Evolutionary conservation across 1,140 invertebrate species (phyloP).

Genomic region (Papilio polytes): DNA sequence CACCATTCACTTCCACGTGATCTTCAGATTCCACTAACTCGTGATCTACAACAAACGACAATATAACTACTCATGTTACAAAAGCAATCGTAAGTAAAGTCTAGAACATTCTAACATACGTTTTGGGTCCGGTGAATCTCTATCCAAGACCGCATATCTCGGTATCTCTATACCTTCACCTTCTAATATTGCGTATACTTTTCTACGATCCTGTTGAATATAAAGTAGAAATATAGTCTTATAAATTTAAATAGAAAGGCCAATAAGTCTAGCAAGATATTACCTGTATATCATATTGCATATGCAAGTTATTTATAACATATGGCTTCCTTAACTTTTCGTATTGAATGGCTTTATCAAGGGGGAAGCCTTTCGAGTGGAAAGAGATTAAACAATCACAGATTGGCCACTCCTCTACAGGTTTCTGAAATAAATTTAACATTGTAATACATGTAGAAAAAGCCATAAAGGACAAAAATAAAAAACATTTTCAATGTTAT

Average conservation of each 20-base stretch:
- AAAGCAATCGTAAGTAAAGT: background rate
- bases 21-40: conserved; percentile 98
- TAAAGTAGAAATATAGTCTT: conserved; percentile 29
- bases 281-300: conserved; percentile 98
- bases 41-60: conserved; percentile 87
- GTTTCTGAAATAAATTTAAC: conserved; percentile 86
- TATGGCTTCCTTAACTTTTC: conserved; percentile 97
- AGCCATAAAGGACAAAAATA: too few relatives aligned
- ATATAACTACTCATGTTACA: conserved; percentile 15
- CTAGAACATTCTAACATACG: conserved; percentile 81
- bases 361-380: conserved; percentile 98
- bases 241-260: background rate
- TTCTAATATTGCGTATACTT: conserved; percentile 97
- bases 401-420: conserved; percentile 98
- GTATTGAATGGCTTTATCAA: conserved; percentile 99
- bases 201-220: conserved; percentile 90
- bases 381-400: conserved; percentile 99
- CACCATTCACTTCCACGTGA: conserved; percentile 99
- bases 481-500: conserved; percentile 23
- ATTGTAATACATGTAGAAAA: conserved; percentile 15
- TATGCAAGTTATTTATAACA: conserved; percentile 98
- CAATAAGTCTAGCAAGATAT: conserved; percentile 32
- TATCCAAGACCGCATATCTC: conserved; percentile 97
- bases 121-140: conserved; percentile 96
- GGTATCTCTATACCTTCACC: conserved; percentile 98